Conservation (phyloP, 2,888 invertebrate genomes). For the Hirtodrosophila duncani region DNA sequence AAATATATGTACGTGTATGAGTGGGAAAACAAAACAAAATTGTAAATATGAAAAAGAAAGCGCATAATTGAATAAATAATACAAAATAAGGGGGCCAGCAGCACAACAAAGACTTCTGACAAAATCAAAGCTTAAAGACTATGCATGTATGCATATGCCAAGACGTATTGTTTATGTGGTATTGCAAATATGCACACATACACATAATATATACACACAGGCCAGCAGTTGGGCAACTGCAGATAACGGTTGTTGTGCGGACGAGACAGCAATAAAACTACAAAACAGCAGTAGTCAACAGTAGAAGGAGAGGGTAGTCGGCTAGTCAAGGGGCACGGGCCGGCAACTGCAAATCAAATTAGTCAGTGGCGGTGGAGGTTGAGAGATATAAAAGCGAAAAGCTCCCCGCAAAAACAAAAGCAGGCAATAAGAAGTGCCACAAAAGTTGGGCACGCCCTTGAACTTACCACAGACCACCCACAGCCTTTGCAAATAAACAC, state of each 20-base stretch:
- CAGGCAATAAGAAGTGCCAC: too few species aligned
- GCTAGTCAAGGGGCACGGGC: too few species aligned
- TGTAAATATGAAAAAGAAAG: constrained; percentile 58
- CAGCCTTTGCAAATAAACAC: too few species aligned
- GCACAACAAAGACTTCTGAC: constrained; percentile 42
- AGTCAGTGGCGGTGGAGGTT: too few species aligned
- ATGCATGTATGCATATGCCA: constrained; percentile 33
- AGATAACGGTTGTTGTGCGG: constrained; percentile 39
- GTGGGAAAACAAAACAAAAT: constrained; percentile 62
- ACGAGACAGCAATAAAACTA: too few species aligned
- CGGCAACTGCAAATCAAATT: too few species aligned
- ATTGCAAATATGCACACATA: constrained; percentile 34
- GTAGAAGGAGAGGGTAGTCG: too few species aligned
- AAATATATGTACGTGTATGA: constrained; percentile 13
- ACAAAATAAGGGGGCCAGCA: constrained; percentile 54
- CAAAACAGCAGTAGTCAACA: too few species aligned
- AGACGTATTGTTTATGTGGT: constrained; percentile 59
- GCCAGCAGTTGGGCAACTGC: neutral
- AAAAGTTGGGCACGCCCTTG: constrained; percentile 60
- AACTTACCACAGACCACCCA: constrained; percentile 40
- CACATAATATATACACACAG: constrained; percentile 6
- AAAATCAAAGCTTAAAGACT: constrained; percentile 34
- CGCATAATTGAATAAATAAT: constrained; percentile 70
- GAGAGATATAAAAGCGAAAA: too few species aligned
- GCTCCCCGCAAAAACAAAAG: too few species aligned